A percentile compares a stretch with the other conserved stretches of the same genome.
phyloP scores from a whole-genome alignment of 2,888 invertebrate genomes.

The Polietes domitor region DNA sequence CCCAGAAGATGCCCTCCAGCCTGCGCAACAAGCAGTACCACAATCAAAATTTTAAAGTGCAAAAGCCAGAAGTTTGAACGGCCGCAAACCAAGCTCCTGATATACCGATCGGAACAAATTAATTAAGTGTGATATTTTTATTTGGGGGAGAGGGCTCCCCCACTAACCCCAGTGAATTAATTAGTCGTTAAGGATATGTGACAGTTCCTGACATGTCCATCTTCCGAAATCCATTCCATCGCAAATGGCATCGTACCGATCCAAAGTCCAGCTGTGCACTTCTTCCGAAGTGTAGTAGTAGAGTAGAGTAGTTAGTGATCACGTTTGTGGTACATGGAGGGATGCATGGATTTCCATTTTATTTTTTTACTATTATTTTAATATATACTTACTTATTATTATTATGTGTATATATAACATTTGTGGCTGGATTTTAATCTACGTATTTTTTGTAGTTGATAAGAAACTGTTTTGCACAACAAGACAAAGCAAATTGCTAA shows the following conservation, averaged over 20 bases:
- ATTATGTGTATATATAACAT: too few species aligned
- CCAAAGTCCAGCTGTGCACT: constrained; percentile 42
- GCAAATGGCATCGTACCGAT: not conserved
- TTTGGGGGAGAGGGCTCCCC: not conserved
- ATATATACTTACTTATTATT: too few species aligned
- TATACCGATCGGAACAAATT: not conserved
- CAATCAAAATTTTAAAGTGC: constrained; percentile 72
- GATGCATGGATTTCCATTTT: not conserved
- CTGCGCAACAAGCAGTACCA: constrained; percentile 78
- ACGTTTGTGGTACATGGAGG: constrained; percentile 47
- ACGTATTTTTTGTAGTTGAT: not conserved
- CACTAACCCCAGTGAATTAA: not conserved
- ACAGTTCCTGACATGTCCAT: constrained; percentile 25
- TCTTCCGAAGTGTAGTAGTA: constrained; percentile 17
- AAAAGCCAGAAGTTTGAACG: constrained; percentile 33
- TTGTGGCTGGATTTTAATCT: too few species aligned
- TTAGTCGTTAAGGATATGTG: not conserved
- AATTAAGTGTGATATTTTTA: constrained; percentile 42
- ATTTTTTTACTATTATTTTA: not conserved
- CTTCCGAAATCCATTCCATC: not conserved
- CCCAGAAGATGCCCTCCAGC: constrained; percentile 80
- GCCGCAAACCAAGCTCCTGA: not conserved
- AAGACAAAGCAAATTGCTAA: too few species aligned
- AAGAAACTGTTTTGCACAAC: not conserved
- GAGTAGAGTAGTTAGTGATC: constrained; percentile 24